Percentiles rank a stretch among this genome's conserved stretches.
phyloP scores from a whole-genome alignment of 2,797 vertebrate species.

The Yasuhikotakia modesta region DNA sequence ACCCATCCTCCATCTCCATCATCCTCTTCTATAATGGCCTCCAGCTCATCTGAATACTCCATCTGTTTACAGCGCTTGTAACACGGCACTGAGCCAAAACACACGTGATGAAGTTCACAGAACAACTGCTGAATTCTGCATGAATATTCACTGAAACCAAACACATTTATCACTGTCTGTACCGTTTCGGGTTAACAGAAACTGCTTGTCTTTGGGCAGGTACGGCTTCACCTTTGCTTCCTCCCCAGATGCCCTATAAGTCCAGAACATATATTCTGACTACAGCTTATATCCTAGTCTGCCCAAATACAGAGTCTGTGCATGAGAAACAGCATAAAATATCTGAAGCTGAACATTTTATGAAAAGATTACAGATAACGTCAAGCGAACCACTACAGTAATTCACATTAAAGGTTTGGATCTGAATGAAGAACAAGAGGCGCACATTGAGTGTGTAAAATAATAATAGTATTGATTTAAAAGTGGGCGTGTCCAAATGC shows the following conservation, averaged over 20 bases:
- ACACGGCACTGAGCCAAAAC: slow-evolving; percentile 85
- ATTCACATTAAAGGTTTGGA: too few species aligned
- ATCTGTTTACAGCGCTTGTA: slow-evolving; percentile 99
- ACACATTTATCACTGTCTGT: slow-evolving; percentile 59
- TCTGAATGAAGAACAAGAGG: too few species aligned
- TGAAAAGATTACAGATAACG: too few species aligned
- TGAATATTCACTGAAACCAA: background rate
- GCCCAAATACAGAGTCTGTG: too few species aligned
- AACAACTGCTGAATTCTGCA: background rate
- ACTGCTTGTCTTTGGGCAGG: slow-evolving; percentile 92
- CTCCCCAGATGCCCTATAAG: slow-evolving; percentile 88
- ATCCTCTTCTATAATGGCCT: slow-evolving; percentile 98
- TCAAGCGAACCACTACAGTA: too few species aligned
- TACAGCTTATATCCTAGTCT: background rate
- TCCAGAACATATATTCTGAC: slow-evolving; percentile 17
- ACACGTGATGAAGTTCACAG: background rate
- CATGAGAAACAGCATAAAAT: background rate
- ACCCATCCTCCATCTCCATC: slow-evolving; percentile 99
- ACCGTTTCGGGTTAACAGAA: slow-evolving; percentile 97
- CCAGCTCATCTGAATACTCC: slow-evolving; percentile 97
- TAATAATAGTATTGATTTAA: too few species aligned
- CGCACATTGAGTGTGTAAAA: too few species aligned
- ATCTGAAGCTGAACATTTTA: too few species aligned
- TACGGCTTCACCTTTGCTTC: slow-evolving; percentile 95
- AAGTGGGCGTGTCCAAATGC: background rate